Base-by-base conservation (phyloP, 1,140 invertebrate genomes). In the Drosophila sp. region DNA sequence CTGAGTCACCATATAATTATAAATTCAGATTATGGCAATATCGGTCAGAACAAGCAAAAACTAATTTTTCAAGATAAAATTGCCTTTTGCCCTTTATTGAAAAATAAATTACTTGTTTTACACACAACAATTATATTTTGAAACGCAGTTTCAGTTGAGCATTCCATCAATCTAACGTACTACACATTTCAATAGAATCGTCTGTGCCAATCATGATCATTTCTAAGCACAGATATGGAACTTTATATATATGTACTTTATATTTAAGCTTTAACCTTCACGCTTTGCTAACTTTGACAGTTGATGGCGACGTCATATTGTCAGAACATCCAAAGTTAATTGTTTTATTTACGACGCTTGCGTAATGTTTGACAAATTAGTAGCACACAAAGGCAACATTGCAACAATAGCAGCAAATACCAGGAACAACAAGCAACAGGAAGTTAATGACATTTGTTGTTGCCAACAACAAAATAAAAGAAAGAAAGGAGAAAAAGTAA, bases 361-460 rank as follows among this genome's bases (percentile, higher is more conserved):
- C 70, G 80, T 84, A 89, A 89, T 84, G 80, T 77, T 84, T 89
- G 84, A 84, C 84, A 89, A 89, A 89, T 89, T 89, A 89, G 84
- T 80, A 57, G 58, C 72, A 69, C 35, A 66, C 68, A 80, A 70
- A 67, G 8, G 40, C 44, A 50, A 50, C 44, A 50, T 27, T 64
- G 4, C 57, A 63, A 40, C 32, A 63, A 60, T 61, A 65, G 32
- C 75, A 50, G 50, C 60, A 61, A 76, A 66, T 54, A 80, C 40
- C 70, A 81, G 73, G 50, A 75, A 56, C 57, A 72, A 50, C 38
- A 56, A 78, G 71, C 60, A 72, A 70, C 82, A 81, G 82, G 78
- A 87, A 87, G 82, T 63, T 86, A 87, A 86, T 86, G 82, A 72
- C 71, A 70, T 82, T 82, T 50, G 44, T 8, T 50, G 41, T 69